Conservation (phyloP, 2,888 invertebrate species). For the Deilephila elpenor region DNA sequence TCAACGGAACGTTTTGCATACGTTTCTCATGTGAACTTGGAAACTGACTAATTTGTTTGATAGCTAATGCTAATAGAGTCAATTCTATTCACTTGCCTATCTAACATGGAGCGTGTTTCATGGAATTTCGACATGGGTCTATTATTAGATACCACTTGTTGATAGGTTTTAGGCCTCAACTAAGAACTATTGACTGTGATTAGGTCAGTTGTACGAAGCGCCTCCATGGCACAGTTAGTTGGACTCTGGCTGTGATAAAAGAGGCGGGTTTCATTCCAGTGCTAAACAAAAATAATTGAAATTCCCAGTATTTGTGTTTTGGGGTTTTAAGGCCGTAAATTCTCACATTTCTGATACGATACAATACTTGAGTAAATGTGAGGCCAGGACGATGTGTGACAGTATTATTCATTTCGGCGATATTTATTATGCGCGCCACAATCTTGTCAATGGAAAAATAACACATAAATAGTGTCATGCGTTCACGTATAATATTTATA, state of each 20-base stretch:
- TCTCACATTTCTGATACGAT: no score
- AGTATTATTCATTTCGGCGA: neutral
- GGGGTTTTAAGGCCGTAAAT: no score
- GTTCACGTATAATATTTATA: slow-evolving; percentile 26
- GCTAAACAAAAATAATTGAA: no score
- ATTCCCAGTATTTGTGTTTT: no score
- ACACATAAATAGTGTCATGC: slow-evolving; percentile 4
- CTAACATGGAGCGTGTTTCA: neutral
- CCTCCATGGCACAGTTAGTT: no score
- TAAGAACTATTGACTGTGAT: no score
- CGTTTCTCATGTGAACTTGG: slow-evolving; percentile 25
- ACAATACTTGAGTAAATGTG: no score
- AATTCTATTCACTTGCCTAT: slow-evolving; percentile 5
- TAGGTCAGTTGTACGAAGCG: no score
- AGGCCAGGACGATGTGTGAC: neutral
- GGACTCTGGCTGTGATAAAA: no score
- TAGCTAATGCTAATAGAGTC: slow-evolving; percentile 4
- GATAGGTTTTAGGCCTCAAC: no score
- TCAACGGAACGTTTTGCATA: slow-evolving; percentile 20
- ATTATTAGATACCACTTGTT: no score
- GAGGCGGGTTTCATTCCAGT: no score
- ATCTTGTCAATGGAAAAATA: neutral
- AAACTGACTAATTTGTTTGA: slow-evolving; percentile 14
- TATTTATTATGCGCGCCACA: neutral
- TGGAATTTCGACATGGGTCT: neutral